Conservation (phyloP, 2,113 vertebrate species). For the Rhea americana region DNA sequence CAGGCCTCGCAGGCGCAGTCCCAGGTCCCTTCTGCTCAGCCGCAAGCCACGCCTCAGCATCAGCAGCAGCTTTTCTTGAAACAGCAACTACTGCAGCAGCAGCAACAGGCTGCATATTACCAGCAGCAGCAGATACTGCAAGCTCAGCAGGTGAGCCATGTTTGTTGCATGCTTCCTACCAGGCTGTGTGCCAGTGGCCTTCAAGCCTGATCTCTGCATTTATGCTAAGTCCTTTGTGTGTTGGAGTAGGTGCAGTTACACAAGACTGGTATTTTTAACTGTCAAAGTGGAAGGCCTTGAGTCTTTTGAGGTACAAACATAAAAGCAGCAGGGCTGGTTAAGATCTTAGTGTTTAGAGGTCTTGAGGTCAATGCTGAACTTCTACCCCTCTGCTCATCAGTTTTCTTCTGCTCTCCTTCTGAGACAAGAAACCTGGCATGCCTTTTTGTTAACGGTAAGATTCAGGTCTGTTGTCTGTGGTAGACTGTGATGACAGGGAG, state of each 20-base stretch:
- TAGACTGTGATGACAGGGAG: neutral
- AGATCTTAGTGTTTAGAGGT: neutral
- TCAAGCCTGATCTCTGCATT: neutral
- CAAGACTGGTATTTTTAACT: neutral
- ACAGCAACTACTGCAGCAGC: conserved; percentile 78
- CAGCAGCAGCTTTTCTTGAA: conserved; percentile 90
- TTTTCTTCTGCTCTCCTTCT: neutral
- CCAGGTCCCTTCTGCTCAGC: conserved; percentile 61
- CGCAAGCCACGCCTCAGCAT: conserved; percentile 86
- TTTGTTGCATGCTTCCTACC: too few species aligned
- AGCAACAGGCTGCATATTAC: conserved; percentile 59
- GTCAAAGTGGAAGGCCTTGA: neutral
- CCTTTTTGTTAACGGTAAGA: neutral
- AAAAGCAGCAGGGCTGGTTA: neutral
- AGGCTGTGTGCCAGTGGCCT: neutral
- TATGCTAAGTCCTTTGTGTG: neutral
- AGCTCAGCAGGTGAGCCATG: conserved; percentile 79
- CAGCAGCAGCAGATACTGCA: conserved; percentile 79
- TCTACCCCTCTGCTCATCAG: too few species aligned
- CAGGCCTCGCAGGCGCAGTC: conserved; percentile 52
- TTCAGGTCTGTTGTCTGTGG: neutral
- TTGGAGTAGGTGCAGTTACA: rapidly evolving
- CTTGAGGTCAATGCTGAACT: neutral
- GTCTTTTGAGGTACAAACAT: neutral
- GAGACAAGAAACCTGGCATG: neutral